Conservation (phyloP, 2,113 vertebrate genomes). For the Lipophrys pholis region DNA sequence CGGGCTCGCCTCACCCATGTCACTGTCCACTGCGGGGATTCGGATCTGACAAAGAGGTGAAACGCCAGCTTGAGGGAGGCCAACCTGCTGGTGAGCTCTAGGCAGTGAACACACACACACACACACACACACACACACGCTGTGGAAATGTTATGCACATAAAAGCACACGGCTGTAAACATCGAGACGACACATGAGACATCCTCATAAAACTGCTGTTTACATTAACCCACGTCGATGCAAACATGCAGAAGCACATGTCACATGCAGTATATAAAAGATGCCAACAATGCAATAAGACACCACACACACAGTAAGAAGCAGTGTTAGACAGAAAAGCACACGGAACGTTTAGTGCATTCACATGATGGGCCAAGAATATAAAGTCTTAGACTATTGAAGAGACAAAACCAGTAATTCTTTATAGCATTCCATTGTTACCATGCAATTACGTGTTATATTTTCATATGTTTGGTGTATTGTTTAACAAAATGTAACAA, state of each 20-base stretch:
- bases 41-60: slow-evolving; percentile 48
- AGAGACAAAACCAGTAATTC: no score
- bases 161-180: not conserved
- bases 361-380: no score
- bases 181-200: not conserved
- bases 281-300: not conserved
- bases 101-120: not conserved
- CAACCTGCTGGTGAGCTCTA: slow-evolving; percentile 12
- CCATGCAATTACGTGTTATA: no score
- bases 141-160: no score
- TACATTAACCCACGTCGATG: not conserved
- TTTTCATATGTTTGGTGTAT: no score
- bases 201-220: not conserved
- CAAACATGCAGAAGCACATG: slow-evolving; percentile 14
- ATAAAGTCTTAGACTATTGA: no score
- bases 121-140: slow-evolving; percentile 7
- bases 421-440: no score
- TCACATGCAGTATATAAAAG: not conserved
- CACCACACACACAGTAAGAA: not conserved
- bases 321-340: not conserved
- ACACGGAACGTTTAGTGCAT: no score
- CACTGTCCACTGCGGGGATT: slow-evolving; percentile 43
- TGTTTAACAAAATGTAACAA: no score
- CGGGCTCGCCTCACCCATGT: slow-evolving; percentile 46
- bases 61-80: slow-evolving; percentile 37